Conservation (phyloP, 53 echinoderm and acorn worm genomes). For the Paelopatides confundens region DNA sequence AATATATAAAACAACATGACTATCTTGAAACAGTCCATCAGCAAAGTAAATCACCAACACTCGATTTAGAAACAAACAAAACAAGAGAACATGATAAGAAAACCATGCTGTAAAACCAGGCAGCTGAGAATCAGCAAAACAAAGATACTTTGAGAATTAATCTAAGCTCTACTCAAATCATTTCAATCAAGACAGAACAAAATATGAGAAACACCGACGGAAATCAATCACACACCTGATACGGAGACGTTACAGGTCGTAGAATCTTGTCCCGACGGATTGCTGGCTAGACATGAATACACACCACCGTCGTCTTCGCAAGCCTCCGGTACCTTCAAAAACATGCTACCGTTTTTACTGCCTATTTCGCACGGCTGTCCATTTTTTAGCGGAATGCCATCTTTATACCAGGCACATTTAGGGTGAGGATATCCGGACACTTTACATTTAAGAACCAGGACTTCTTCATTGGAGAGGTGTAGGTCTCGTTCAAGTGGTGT, state of each 20-base stretch:
- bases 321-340: not conserved
- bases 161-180: no score
- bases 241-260: constrained; percentile 64
- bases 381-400: constrained; percentile 64
- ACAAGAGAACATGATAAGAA: no score
- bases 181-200: no score
- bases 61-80: no score
- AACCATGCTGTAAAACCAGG: no score
- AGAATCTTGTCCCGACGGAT: constrained; percentile 58
- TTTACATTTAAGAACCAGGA: constrained; percentile 71
- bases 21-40: no score
- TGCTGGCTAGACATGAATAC: constrained; percentile 63
- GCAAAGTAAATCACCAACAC: no score
- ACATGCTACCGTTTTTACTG: not conserved
- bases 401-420: constrained; percentile 82
- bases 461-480: constrained; percentile 68
- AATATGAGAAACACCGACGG: no score
- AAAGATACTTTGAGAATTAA: no score
- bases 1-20: no score
- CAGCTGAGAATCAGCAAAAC: no score
- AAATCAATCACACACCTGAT: constrained; percentile 45
- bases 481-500: constrained; percentile 33
- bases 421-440: constrained; percentile 82
- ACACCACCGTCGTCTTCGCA: constrained; percentile 58
- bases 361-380: constrained; percentile 67